phyloP scores from a whole-genome alignment of 2,797 vertebrate genomes.

The Leptodactylus fallax region DNA sequence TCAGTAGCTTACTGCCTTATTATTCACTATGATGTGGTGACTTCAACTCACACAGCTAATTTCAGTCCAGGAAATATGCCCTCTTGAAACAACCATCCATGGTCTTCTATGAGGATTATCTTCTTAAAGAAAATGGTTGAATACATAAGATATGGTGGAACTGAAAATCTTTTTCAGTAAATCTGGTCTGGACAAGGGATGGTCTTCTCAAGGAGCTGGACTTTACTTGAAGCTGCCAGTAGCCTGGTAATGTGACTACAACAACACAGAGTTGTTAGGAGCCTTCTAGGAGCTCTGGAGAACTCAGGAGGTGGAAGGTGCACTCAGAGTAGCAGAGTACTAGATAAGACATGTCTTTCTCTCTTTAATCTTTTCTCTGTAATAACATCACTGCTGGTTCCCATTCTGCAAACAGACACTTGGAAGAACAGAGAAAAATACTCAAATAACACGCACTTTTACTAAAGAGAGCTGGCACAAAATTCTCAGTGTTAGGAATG shows the following conservation, averaged over 20 bases:
- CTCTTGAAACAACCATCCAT: too few relatives aligned
- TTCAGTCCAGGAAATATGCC: too few relatives aligned
- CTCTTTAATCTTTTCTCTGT: constrained; percentile 70
- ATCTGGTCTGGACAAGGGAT: too few relatives aligned
- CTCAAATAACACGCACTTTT: constrained; percentile 35
- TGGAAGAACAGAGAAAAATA: constrained; percentile 67
- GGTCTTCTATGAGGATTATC: too few relatives aligned
- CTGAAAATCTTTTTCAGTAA: too few relatives aligned
- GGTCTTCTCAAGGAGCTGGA: too few relatives aligned
- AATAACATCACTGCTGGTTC: constrained; percentile 71
- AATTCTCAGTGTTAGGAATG: constrained; percentile 27
- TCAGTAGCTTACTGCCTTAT: too few relatives aligned
- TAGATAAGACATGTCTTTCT: constrained; percentile 70
- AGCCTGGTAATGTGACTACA: background rate
- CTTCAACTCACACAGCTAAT: too few relatives aligned
- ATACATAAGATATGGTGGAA: too few relatives aligned
- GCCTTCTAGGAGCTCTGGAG: constrained; percentile 6
- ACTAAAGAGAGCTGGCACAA: constrained; percentile 37
- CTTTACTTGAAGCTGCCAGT: too few relatives aligned
- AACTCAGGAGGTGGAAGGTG: constrained; percentile 52
- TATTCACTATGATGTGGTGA: too few relatives aligned
- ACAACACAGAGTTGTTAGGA: background rate
- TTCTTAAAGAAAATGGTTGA: too few relatives aligned
- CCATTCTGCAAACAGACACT: constrained; percentile 70
- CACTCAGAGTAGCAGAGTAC: constrained; percentile 53